phyloP scores from a whole-genome alignment of 2,888 invertebrate genomes.

The Perithous albicinctus region DNA sequence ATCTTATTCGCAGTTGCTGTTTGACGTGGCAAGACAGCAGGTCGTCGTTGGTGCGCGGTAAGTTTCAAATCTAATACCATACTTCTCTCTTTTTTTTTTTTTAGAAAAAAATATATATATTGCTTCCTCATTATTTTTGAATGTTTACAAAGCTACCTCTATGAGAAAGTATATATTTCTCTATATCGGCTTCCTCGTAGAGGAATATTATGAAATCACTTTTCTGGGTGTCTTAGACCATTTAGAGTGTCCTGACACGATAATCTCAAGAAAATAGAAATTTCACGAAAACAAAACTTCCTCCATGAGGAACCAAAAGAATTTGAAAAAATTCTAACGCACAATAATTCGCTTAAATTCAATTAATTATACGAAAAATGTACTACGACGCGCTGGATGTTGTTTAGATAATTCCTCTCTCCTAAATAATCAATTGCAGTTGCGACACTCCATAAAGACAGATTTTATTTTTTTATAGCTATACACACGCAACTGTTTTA shows the following conservation, averaged over 20 bases:
- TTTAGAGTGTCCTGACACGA: no score
- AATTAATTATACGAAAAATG: neutral
- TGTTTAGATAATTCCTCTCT: constrained; percentile 23
- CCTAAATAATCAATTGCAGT: constrained; percentile 23
- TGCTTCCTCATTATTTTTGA: no score
- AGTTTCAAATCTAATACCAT: constrained; percentile 77
- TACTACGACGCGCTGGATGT: neutral
- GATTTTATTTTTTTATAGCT: constrained; percentile 24
- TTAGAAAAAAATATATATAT: no score
- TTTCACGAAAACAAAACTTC: no score
- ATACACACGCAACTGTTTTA: neutral
- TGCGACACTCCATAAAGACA: constrained; percentile 36
- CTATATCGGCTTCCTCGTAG: no score
- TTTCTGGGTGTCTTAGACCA: no score
- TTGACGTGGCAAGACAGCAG: constrained; percentile 95
- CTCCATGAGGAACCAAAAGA: neutral
- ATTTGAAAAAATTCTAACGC: neutral
- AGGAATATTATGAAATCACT: no score
- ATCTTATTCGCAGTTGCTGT: constrained; percentile 93
- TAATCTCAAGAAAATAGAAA: no score
- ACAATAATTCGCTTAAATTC: constrained; percentile 4
- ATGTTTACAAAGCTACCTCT: no score
- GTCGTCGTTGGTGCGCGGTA: constrained; percentile 96
- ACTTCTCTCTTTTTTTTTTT: no score
- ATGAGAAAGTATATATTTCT: no score